These are phyloP conservation scores for Hemibagrus wyckioides DNA, from an alignment of 2,113 vertebrate genomes.

Conservation along the genomic window DNA sequence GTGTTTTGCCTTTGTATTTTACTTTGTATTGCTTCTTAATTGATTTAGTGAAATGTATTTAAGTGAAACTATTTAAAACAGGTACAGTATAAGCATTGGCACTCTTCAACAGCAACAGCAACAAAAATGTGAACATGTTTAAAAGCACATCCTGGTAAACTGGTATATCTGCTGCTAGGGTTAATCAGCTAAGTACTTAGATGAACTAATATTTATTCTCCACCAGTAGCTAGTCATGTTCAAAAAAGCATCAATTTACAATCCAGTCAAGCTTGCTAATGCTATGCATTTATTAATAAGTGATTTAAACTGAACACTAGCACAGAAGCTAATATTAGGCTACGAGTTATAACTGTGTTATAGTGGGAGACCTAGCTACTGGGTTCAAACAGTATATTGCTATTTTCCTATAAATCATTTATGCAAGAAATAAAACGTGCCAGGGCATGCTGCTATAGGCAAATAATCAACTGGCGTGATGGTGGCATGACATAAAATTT, in stretches of 20 bases:
- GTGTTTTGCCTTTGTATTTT: neutral
- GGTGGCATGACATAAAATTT: neutral
- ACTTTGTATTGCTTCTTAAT: neutral
- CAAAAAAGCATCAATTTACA: neutral
- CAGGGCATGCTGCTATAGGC: neutral
- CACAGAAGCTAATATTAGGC: neutral
- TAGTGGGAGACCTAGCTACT: neutral
- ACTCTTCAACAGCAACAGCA: neutral
- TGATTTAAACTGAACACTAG: neutral
- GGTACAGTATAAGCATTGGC: neutral
- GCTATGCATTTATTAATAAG: neutral
- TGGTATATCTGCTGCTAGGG: neutral
- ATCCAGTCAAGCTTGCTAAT: neutral
- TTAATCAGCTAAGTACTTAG: neutral
- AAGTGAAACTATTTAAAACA: neutral
- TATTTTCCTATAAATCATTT: neutral
- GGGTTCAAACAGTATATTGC: neutral
- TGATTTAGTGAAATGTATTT: neutral
- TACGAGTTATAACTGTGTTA: neutral
- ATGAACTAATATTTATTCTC: neutral
- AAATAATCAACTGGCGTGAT: neutral
- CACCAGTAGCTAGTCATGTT: neutral
- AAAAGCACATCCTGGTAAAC: neutral
- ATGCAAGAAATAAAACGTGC: neutral
- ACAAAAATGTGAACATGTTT: neutral